Base-by-base conservation (phyloP, 2,113 vertebrate species). In the Platichthys flesus region DNA sequence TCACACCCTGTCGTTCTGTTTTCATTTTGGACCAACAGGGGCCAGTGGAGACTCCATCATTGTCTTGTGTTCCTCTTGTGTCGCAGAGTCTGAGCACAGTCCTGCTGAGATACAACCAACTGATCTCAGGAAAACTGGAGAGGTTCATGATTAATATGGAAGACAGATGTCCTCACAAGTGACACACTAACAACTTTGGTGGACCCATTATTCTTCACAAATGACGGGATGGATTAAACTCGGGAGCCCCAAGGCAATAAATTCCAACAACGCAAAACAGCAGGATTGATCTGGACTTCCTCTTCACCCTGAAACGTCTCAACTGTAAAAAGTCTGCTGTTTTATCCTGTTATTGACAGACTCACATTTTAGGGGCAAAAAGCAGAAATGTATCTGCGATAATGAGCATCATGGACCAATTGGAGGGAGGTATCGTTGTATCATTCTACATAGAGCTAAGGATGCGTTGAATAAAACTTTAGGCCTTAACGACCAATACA, bases 61-160 rank as follows among this genome's bases (percentile, higher is more conserved):
- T 85, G 67, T 86, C 80, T 21, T 93, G 93, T 83, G 74, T 85
- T 79, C 85, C 83, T 74, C 74, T 24, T 73, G 85, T 62, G 78
- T 89, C 85, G 9, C 83, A 61, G 54, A 85, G 85, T 70, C 76
- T 93, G 20, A 71, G 56, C 42, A 59, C 75, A 40, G 59, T 93
- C 47, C 81, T 93, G 56, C 45, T 71, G 60, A 82, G 76, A 52
- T 92, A 90, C 82, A 90, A 78, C 49, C 67, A 71, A 0, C 85
- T 93, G 81, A 83, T 93, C 59, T 85, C 76, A 31, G 91, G 88
- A 69, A 94, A 91, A 78, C 71, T 94, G 81, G 92, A 94, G 79
- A 72, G 63, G 58, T 82, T 94, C n/a, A 71, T 93, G 78, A 54
- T 52, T 20, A 78, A 79, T 54, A 78, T 93, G 72, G 76, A 74